Conservation (phyloP, 2,113 vertebrate genomes). For the Cyrtonyx montezumae region DNA sequence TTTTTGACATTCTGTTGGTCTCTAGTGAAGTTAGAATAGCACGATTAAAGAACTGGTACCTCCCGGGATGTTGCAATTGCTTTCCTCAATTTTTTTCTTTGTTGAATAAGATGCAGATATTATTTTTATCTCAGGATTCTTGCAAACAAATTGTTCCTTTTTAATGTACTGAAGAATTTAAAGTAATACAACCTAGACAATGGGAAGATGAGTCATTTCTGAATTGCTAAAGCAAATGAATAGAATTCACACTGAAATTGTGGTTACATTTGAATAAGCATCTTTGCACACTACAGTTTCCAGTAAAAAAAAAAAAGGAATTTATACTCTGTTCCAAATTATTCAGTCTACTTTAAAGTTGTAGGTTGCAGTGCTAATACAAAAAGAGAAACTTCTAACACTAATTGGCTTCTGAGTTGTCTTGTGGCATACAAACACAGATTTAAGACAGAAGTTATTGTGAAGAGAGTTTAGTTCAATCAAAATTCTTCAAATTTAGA, state of each 20-base stretch:
- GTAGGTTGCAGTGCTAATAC: background rate
- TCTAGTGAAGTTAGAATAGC: constrained; percentile 42
- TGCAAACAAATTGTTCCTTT: background rate
- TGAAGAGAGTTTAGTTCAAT: background rate
- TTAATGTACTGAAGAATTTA: background rate
- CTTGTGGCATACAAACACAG: background rate
- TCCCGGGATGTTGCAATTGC: constrained; percentile 26
- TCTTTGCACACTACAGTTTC: background rate
- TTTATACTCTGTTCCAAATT: background rate
- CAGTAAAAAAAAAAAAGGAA: background rate
- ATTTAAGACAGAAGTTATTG: background rate
- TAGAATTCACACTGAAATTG: constrained; percentile 48
- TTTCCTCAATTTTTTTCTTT: constrained; percentile 12
- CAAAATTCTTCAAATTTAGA: background rate
- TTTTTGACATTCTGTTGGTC: constrained; percentile 62
- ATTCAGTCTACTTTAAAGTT: constrained; percentile 18
- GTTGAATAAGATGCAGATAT: background rate
- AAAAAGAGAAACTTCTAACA: background rate
- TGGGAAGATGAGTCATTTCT: background rate
- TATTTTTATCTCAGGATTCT: background rate
- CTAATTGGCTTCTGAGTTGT: background rate
- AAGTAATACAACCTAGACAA: background rate
- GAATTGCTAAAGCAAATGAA: constrained; percentile 15
- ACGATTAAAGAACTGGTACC: background rate
- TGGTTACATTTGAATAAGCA: background rate